Conservation (phyloP, 2,113 vertebrate species). For the Coptodon rendalli region DNA sequence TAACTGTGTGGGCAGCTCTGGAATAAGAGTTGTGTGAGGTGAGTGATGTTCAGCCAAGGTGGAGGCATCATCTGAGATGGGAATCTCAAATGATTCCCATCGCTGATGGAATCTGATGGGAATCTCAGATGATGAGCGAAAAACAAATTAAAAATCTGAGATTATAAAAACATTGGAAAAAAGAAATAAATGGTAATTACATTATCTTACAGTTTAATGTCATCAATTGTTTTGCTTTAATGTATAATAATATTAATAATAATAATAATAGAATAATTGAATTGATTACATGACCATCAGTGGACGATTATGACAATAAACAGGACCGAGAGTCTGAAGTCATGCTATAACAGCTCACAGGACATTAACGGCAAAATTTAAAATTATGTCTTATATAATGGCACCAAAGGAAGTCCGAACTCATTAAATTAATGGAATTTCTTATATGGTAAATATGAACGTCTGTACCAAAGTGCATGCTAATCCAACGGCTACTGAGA, state of each 20-base stretch:
- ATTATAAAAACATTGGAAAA: background rate
- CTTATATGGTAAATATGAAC: background rate
- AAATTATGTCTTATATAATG: background rate
- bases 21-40: background rate
- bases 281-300: background rate
- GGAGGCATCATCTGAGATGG: background rate
- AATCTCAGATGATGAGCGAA: background rate
- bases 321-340: background rate
- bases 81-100: background rate
- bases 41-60: background rate
- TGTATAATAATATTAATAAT: background rate
- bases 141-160: background rate
- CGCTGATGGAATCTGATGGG: too few species aligned
- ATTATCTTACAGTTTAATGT: background rate
- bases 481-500: background rate
- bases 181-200: background rate
- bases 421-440: background rate
- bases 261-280: background rate
- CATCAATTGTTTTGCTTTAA: background rate
- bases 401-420: background rate
- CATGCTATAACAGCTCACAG: background rate
- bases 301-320: background rate
- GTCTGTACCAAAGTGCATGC: background rate
- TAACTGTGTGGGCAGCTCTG: background rate
- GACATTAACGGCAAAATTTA: fast-evolving